A percentile compares a stretch with the other conserved stretches of the same genome.
Conservation (phyloP, 2,113 vertebrate species). For the Phylloscopus trochilus region DNA sequence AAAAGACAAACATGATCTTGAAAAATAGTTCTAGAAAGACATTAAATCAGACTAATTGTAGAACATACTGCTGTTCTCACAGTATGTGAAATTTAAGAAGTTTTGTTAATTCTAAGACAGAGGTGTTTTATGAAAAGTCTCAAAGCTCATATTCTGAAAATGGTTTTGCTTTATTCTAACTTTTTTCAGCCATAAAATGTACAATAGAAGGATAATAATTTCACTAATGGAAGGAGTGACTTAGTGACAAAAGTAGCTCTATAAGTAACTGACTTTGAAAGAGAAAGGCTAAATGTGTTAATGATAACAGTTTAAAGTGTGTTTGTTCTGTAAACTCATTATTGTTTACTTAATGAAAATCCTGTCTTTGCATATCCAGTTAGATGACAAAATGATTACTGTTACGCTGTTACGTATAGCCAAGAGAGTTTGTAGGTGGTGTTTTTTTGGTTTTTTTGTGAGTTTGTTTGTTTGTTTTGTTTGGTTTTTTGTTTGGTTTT, state of each 20-base stretch:
- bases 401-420: not conserved
- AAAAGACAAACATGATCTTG: not conserved
- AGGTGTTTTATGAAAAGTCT: not conserved
- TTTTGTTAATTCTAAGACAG: not conserved
- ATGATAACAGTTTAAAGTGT: not conserved
- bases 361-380: not conserved
- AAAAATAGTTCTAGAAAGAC: not conserved
- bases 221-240: not conserved
- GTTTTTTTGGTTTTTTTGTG: too few species aligned
- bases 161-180: not conserved
- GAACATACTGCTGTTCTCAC: not conserved
- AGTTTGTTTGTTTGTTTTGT: too few species aligned
- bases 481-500: not conserved
- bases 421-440: too few species aligned
- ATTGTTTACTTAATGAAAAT: slow-evolving; percentile 19
- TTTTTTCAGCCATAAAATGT: not conserved
- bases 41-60: not conserved
- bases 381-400: not conserved
- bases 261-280: not conserved
- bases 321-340: not conserved
- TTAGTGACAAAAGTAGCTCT: not conserved
- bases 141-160: not conserved
- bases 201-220: not conserved
- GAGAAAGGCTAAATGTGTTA: not conserved
- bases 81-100: not conserved